Percentiles rank a stretch among this genome's conserved stretches.
Evolutionary conservation across 2,113 vertebrate species (phyloP).

Genomic region (Spermophilus dauricus): DNA sequence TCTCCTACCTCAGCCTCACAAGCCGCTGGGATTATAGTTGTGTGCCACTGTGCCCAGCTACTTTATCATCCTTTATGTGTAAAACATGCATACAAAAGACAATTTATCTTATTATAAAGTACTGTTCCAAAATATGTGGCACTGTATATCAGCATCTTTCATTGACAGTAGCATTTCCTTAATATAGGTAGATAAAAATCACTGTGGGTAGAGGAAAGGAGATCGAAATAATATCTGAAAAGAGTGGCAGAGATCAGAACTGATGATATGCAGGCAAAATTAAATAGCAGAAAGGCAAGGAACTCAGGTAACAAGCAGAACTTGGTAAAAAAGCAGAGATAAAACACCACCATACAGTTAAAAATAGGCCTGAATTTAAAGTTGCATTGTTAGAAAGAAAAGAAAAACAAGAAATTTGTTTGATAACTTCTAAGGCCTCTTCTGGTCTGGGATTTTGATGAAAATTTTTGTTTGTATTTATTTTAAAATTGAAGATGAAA

Average conservation of each 20-base stretch:
- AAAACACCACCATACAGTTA: neutral
- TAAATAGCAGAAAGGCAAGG: slow-evolving; percentile 7
- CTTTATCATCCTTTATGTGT: neutral
- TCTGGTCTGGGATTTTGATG: neutral
- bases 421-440: neutral
- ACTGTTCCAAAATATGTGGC: neutral
- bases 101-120: neutral
- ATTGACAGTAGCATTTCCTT: neutral
- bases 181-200: slow-evolving; percentile 40
- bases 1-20: no score
- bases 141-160: neutral
- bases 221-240: slow-evolving; percentile 29
- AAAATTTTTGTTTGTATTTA: neutral
- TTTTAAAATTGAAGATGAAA: slow-evolving; percentile 17
- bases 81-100: neutral
- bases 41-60: neutral
- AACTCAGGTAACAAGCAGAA: neutral
- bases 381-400: neutral
- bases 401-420: neutral
- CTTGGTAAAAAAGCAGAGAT: neutral
- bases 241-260: slow-evolving; percentile 11
- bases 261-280: neutral
- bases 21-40: no score
- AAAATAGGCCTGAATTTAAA: neutral
- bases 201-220: neutral